Evolutionary conservation across 2,888 invertebrate genomes (phyloP).

Genomic region (Ichneumoninae sp.): DNA sequence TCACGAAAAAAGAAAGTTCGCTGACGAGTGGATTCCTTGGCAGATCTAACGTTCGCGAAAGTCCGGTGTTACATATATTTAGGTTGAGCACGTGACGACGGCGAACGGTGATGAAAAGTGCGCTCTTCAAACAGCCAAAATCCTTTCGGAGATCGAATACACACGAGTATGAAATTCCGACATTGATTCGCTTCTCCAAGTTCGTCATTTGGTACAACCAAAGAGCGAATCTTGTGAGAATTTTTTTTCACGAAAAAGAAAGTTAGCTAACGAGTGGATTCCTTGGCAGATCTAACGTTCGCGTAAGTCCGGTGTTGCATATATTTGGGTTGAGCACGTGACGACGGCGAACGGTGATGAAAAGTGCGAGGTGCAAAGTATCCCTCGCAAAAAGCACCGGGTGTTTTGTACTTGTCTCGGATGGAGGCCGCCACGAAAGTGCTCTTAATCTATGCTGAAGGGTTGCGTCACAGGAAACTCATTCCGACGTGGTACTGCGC

Average conservation of each 20-base stretch:
- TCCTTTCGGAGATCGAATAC: too few relatives aligned
- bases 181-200: too few relatives aligned
- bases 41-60: not conserved
- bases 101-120: not conserved
- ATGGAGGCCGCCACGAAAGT: conserved; percentile 1
- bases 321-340: conserved; percentile 1
- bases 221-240: too few relatives aligned
- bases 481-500: not conserved
- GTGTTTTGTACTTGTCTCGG: conserved; percentile 22
- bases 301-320: not conserved
- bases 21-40: not conserved
- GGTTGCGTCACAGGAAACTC: conserved; percentile 29
- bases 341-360: not conserved
- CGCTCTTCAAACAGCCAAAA: too few relatives aligned
- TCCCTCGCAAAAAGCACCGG: not conserved
- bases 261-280: not conserved
- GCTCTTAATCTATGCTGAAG: conserved; percentile 31
- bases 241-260: too few relatives aligned
- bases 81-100: not conserved
- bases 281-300: not conserved
- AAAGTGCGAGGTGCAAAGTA: conserved; percentile 4
- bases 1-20: too few relatives aligned
- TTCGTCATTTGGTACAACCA: too few relatives aligned
- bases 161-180: too few relatives aligned
- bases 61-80: not conserved